A percentile compares a stretch with the other conserved stretches of the same genome.
These are phyloP conservation scores for Clinocottus analis DNA, from an alignment of 2,113 vertebrate genomes.

Conservation along the genomic window DNA sequence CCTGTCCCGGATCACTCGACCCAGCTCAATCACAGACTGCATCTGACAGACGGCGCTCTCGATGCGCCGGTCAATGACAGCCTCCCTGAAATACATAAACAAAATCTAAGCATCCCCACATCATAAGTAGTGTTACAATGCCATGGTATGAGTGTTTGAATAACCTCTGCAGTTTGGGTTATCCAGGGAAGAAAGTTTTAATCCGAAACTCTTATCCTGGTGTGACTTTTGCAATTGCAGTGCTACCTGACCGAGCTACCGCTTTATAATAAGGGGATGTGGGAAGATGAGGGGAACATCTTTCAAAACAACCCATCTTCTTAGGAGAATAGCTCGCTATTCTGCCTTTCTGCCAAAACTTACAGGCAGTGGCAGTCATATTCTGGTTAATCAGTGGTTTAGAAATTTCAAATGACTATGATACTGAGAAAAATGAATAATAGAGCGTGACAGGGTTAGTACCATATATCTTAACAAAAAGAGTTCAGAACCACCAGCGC, in stretches of 20 bases:
- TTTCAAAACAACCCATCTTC: not conserved
- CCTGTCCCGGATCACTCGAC: conserved; percentile 95
- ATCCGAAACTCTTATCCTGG: not conserved
- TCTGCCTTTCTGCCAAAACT: conserved; percentile 19
- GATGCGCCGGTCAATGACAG: conserved; percentile 93
- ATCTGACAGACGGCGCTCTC: conserved; percentile 93
- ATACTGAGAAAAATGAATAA: conserved; percentile 22
- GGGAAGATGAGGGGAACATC: conserved; percentile 1
- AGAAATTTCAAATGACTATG: conserved; percentile 21
- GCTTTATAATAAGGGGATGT: not conserved
- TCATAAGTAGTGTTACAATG: not conserved
- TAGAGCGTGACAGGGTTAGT: conserved; percentile 3
- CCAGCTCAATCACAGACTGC: conserved; percentile 98
- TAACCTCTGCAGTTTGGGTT: not conserved
- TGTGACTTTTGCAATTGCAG: not conserved
- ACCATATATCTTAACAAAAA: conserved; percentile 28
- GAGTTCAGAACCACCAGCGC: conserved; percentile 36
- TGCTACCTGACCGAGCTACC: not conserved
- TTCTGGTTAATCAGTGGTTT: conserved; percentile 21
- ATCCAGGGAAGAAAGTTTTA: not conserved
- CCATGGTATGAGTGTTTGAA: not conserved
- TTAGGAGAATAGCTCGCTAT: not conserved
- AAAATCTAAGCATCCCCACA: not conserved
- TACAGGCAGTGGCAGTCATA: not conserved
- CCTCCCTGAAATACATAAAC: conserved; percentile 82